Percentiles rank a stretch among this genome's conserved stretches.
These are phyloP conservation scores for Eupithecia vulgata DNA, from an alignment of 2,888 invertebrate species.

Conservation along the genomic window DNA sequence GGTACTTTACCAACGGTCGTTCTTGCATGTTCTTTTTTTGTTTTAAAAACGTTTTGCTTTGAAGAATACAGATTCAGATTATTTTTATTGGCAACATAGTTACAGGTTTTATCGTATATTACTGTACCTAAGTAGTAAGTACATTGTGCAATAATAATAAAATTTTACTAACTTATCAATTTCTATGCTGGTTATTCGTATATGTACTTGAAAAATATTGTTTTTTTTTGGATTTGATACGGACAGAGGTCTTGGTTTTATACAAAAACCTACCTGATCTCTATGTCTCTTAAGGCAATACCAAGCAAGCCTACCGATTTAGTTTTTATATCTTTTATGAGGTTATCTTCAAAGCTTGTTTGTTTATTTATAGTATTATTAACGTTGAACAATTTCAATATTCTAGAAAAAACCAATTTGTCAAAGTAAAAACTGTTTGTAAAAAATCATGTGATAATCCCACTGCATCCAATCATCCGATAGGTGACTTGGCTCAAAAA, in stretches of 20 bases:
- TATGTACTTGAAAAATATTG: neutral
- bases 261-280: too few relatives aligned
- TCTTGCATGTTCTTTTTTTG: neutral
- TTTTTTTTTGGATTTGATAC: neutral
- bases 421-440: neutral
- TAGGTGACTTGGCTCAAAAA: constrained; percentile 1
- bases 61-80: too few relatives aligned
- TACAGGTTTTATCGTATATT: too few relatives aligned
- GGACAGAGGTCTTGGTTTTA: neutral
- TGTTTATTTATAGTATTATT: neutral
- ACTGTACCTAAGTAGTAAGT: too few relatives aligned
- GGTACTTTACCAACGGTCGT: too few relatives aligned
- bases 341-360: neutral
- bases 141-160: too few relatives aligned
- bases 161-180: too few relatives aligned
- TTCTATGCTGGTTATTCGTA: neutral
- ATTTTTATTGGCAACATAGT: too few relatives aligned
- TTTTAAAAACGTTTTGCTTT: neutral
- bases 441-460: neutral
- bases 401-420: neutral
- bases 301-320: neutral
- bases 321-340: neutral
- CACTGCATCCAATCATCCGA: constrained; percentile 4
- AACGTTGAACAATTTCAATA: neutral
- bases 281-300: neutral